Evolutionary conservation across 2,113 vertebrate species (phyloP).

Genomic region (Ciconia boyciana): DNA sequence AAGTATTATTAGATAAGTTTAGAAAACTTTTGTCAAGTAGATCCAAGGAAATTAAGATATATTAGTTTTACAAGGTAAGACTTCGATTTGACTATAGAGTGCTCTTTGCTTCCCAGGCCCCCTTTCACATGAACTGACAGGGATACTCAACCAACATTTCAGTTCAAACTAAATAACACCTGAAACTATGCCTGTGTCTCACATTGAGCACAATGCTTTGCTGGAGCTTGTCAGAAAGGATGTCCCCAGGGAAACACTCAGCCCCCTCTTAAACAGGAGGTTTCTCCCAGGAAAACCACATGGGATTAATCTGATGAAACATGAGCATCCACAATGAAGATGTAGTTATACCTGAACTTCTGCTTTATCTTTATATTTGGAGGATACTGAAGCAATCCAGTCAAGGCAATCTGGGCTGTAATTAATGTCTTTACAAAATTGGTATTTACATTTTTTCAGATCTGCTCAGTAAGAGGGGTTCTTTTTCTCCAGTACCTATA

Average conservation of each 20-base stretch:
- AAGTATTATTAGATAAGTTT: neutral
- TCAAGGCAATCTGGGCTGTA: neutral
- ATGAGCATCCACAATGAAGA: neutral
- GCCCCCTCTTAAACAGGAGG: neutral
- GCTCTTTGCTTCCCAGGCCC: neutral
- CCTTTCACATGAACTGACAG: neutral
- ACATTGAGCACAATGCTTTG: neutral
- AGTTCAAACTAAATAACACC: neutral
- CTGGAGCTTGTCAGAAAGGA: neutral
- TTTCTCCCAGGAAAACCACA: neutral
- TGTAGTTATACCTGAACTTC: neutral
- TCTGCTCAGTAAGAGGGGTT: neutral
- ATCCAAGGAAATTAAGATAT: neutral
- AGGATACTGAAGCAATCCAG: neutral
- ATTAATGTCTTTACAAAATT: neutral
- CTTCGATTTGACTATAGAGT: rapidly evolving
- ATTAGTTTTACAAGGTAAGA: neutral
- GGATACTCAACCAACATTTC: neutral
- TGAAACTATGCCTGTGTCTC: neutral
- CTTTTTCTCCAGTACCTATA: too few relatives aligned
- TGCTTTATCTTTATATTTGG: neutral
- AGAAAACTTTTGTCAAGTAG: neutral
- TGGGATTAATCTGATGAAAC: neutral
- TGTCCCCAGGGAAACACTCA: neutral
- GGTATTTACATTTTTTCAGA: neutral